Base-by-base conservation (phyloP, 2,113 vertebrate genomes). In the Corythoichthys haematopterus region DNA sequence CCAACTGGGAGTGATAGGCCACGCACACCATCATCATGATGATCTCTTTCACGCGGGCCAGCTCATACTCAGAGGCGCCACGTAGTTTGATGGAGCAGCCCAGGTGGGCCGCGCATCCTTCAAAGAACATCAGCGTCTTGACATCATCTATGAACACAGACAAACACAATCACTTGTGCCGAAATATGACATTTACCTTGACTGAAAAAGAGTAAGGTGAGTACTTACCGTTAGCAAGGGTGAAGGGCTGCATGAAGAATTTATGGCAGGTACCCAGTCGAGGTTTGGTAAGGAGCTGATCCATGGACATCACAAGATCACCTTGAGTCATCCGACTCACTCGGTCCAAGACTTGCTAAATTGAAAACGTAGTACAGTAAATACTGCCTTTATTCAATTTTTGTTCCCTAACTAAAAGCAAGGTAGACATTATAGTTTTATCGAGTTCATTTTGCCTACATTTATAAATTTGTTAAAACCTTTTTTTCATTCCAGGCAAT, bases 261-360 rank as follows among this genome's bases (percentile, higher is more conserved):
- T 98, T 99, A 86, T 94, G 95, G 88, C 97, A 99, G 46, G 96
- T 98, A 52, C 97, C 97, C 79, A 99, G 81, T 33, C 92, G 95
- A 69, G 97, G 97, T 87, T 98, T 99, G 28, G 97, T 98, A 74
- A 99, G 90, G 37, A 99, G 91, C 71, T 99, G 97, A 83, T 99
- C 97, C 96, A 99, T 98, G 20, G 97, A 99, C 94, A 98, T 94
- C 35, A 99, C 95, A 79, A 99, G 91, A 85, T 99, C 97, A 33
- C 96, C 96, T 87, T 99, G 97, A 13, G 97, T 99, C 94, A 98
- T 94, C 6, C 92, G 94, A 81, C 97, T 95, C 69, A 99, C 94
- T 20, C 94, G 80, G 79, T 98, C 96, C 81, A 99, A 88, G 60
- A 99, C 97, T 96, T 98, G 95, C 97, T 99, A 74, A 36, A 76